Conservation (phyloP, 2,888 invertebrate species). For the Hipparchia semele region DNA sequence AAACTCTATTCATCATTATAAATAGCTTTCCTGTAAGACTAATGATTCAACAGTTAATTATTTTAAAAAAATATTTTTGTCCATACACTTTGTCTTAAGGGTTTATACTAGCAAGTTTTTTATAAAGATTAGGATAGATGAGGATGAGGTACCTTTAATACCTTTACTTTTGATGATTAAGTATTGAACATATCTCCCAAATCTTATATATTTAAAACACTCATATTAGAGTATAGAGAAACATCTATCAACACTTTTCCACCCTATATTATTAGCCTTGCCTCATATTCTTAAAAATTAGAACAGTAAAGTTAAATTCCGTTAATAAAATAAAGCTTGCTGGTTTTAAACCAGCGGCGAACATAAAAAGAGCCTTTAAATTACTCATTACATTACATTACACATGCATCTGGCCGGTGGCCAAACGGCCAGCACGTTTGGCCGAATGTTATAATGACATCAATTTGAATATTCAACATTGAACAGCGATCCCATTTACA, state of each 20-base stretch:
- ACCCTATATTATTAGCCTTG: neutral
- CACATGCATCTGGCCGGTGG: conserved; percentile 75
- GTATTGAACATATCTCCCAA: no score
- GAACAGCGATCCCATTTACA: conserved; percentile 80
- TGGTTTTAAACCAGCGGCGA: conserved; percentile 51
- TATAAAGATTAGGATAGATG: no score
- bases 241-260: neutral
- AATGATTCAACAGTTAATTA: no score
- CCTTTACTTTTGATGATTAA: no score
- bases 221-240: no score
- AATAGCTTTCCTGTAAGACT: no score
- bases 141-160: no score
- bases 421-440: conserved; percentile 74
- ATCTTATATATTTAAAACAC: no score
- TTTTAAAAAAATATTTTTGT: no score
- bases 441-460: conserved; percentile 83
- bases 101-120: no score
- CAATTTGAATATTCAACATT: conserved; percentile 83
- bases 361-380: conserved; percentile 70
- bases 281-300: conserved; percentile 1
- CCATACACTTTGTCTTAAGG: no score
- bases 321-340: conserved; percentile 21
- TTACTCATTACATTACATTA: conserved; percentile 77
- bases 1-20: no score
- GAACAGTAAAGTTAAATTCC: conserved; percentile 12